A percentile compares a stretch with the other conserved stretches of the same genome.
These are phyloP conservation scores for Pteronotus mesoamericanus DNA, from an alignment of 2,797 vertebrate genomes.

Conservation along the genomic window DNA sequence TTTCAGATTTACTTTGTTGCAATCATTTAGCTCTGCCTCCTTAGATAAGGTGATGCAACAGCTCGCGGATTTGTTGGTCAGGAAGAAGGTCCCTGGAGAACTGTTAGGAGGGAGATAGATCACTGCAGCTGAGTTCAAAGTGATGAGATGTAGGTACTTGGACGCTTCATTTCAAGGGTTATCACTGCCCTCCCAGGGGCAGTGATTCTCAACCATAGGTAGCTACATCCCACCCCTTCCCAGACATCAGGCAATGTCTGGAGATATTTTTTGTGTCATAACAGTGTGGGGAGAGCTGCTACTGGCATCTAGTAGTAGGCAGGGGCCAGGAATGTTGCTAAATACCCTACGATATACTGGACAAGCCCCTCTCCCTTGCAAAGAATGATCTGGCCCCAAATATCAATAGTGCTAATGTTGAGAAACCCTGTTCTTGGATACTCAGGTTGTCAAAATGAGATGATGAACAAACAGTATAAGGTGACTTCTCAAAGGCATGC, in stretches of 20 bases:
- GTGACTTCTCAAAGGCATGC: background rate
- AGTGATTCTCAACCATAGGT: background rate
- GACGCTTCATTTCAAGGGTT: background rate
- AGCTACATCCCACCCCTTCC: background rate
- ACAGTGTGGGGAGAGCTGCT: background rate
- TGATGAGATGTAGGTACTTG: background rate
- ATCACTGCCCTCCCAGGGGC: background rate
- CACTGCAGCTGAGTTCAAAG: background rate
- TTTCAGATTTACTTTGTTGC: background rate
- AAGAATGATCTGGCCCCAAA: background rate
- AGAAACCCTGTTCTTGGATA: background rate
- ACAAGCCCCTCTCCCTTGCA: background rate
- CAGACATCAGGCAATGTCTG: background rate
- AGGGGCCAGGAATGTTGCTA: background rate
- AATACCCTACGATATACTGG: background rate
- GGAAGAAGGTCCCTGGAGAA: background rate
- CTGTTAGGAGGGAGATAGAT: background rate
- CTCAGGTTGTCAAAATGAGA: background rate
- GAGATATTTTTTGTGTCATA: background rate
- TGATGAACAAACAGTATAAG: background rate
- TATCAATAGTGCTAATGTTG: background rate
- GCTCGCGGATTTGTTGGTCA: background rate
- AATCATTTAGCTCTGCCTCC: background rate
- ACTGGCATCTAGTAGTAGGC: background rate
- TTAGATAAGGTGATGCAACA: background rate